Base-by-base conservation (phyloP, 2,797 vertebrate genomes). In the Phalanger gymnotis region DNA sequence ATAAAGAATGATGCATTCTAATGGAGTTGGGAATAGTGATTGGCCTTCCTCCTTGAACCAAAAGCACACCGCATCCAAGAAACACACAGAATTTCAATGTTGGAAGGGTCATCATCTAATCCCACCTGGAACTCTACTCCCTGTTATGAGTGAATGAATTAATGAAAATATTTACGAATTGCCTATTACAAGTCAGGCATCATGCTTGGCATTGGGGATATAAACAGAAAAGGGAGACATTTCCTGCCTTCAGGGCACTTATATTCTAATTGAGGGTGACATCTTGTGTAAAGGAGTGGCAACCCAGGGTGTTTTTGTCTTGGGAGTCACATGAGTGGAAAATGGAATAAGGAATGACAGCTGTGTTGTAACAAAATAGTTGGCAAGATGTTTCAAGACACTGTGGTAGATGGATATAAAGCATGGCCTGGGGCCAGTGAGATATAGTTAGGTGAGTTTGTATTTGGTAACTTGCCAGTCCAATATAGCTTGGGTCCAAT, bases 1-100 rank as follows among this genome's bases (percentile, higher is more conserved):
- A 93, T 96, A 90, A 96, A 94, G 81, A 97, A 51, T 47, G 90
- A 96, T 96, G 47, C 51, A 58, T 55, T 94, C 93, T 90, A 91
- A 94, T 2, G 2, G 92, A 58, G 27, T 58, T n/a, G 47, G n/a
- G 52, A 90, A 91, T 91, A 91, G 10, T n/a, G 90, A 47, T 87
- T 40, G 6, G n/a, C 22, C 13, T 53, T 55, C 53, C 47, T 9
- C 61, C 34, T 53, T 47, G 61, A 92, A 55, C 53, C 61, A 47
- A 51, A 51, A 87, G 40, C 27, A 12, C n/a, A 81, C 9, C 25
- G 51, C 40, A 87, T 51, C 73, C 3, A 27, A 87, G 73, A 47
- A 73, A 87, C n/a, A 81, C n/a, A 40, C 25, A 51, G 22, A 87
- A 27, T 51, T 87, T 47, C 22, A 47, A 1, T 47, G 3, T 87